phyloP scores from a whole-genome alignment of 2,888 invertebrate species.

The Agonopterix arenella region DNA sequence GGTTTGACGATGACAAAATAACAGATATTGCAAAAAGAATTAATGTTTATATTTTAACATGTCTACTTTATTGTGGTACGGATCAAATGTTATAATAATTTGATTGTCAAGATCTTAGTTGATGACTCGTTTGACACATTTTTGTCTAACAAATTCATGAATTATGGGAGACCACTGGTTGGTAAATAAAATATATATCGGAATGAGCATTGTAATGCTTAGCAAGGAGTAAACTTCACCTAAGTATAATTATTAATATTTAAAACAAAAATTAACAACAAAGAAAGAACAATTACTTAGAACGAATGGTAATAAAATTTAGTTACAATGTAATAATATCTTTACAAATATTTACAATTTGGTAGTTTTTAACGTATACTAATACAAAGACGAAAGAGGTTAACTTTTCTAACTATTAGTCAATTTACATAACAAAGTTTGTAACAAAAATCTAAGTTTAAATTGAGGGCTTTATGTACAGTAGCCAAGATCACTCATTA shows the following conservation, averaged over 20 bases:
- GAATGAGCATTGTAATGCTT: constrained; percentile 37
- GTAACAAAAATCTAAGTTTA: constrained; percentile 50
- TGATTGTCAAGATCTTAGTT: too few relatives aligned
- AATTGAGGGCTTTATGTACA: constrained; percentile 54
- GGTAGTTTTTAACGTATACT: constrained; percentile 71
- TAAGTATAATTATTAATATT: constrained; percentile 45
- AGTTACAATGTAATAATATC: constrained; percentile 71
- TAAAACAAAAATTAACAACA: constrained; percentile 69
- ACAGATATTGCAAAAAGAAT: too few relatives aligned
- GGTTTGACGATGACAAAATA: too few relatives aligned
- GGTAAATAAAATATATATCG: constrained; percentile 18
- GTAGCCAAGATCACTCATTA: constrained; percentile 5
- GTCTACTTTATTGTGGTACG: too few relatives aligned
- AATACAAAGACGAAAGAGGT: constrained; percentile 60
- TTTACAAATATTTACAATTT: constrained; percentile 75
- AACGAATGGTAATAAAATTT: constrained; percentile 75
- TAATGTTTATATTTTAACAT: too few relatives aligned
- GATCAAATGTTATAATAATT: too few relatives aligned
- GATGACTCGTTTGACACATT: too few relatives aligned
- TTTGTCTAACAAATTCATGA: constrained; percentile 5
- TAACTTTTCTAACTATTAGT: constrained; percentile 46
- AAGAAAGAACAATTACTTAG: constrained; percentile 71
- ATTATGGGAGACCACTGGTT: constrained; percentile 26
- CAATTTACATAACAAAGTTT: constrained; percentile 62
- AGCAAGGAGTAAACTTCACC: constrained; percentile 15